Evolutionary conservation across 2,888 invertebrate genomes (phyloP).

Genomic region (Pherbina coryleti): DNA sequence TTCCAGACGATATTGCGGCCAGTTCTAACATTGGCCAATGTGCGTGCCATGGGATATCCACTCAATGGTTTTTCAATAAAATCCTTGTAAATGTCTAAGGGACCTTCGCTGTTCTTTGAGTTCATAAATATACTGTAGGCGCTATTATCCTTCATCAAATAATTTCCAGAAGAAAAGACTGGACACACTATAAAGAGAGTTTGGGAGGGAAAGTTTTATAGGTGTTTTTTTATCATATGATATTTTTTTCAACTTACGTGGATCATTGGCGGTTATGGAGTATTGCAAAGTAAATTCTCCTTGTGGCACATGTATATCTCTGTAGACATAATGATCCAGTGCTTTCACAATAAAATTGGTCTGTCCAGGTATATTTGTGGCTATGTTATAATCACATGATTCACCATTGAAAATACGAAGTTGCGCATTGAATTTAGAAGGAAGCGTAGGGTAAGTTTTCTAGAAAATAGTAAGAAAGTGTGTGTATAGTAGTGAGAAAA

Average conservation of each 20-base stretch:
- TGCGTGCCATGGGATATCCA: conserved; percentile 59
- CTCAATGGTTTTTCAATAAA: conserved; percentile 62
- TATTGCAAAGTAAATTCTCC: conserved; percentile 40
- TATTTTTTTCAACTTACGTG: conserved; percentile 21
- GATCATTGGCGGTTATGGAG: conserved; percentile 25
- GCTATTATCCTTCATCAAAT: conserved; percentile 43
- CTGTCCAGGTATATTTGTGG: conserved; percentile 49
- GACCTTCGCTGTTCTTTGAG: conserved; percentile 36
- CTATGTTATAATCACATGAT: conserved; percentile 66
- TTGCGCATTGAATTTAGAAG: conserved; percentile 75
- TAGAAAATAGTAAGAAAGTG: conserved; percentile 29
- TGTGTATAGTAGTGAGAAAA: not conserved
- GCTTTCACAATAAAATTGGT: conserved; percentile 50
- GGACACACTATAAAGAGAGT: conserved; percentile 44
- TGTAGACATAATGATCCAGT: conserved; percentile 52
- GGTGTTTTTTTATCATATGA: not conserved
- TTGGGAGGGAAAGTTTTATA: not conserved
- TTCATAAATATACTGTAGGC: conserved; percentile 62
- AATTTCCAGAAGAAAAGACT: not conserved
- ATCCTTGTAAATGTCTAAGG: conserved; percentile 51
- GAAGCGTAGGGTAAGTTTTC: conserved; percentile 77
- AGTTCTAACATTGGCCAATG: conserved; percentile 55
- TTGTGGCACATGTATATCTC: conserved; percentile 51
- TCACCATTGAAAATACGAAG: conserved; percentile 79
- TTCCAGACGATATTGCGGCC: conserved; percentile 53